Percentiles rank a stretch among this genome's conserved stretches.
Conservation (phyloP, 2,113 vertebrate species). For the Periophthalmus modestus region DNA sequence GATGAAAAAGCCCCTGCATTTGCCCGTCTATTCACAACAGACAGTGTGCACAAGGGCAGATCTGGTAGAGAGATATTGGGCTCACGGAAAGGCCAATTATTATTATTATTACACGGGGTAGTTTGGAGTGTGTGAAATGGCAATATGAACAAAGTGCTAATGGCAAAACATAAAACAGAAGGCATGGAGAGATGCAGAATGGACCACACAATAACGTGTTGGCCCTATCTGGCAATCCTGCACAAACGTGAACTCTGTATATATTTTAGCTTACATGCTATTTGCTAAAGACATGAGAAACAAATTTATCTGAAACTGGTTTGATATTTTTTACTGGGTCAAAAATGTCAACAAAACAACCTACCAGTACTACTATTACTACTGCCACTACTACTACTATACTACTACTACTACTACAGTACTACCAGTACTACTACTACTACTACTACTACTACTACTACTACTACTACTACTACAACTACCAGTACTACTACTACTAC, state of each 20-base stretch:
- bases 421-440: no score
- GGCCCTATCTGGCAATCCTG: background rate
- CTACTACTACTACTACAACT: no score
- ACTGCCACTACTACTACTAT: no score
- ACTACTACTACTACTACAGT: no score
- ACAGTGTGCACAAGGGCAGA: background rate
- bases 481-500: no score
- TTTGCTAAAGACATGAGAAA: no score
- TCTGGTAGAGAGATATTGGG: background rate
- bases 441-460: no score
- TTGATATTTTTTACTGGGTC: no score
- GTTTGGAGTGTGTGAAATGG: background rate
- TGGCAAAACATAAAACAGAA: background rate
- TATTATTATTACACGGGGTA: background rate
- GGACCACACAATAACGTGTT: background rate
- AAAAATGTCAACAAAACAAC: no score
- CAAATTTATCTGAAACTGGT: no score
- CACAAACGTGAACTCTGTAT: background rate
- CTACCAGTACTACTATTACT: no score
- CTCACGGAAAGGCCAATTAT: background rate
- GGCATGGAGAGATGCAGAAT: background rate
- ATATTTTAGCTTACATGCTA: no score
- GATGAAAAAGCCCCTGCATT: constrained; percentile 38
- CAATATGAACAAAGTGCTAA: background rate
- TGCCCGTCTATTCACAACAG: background rate